phyloP scores from a whole-genome alignment of 1,140 invertebrate species.

The Globodera rostochiensis region DNA sequence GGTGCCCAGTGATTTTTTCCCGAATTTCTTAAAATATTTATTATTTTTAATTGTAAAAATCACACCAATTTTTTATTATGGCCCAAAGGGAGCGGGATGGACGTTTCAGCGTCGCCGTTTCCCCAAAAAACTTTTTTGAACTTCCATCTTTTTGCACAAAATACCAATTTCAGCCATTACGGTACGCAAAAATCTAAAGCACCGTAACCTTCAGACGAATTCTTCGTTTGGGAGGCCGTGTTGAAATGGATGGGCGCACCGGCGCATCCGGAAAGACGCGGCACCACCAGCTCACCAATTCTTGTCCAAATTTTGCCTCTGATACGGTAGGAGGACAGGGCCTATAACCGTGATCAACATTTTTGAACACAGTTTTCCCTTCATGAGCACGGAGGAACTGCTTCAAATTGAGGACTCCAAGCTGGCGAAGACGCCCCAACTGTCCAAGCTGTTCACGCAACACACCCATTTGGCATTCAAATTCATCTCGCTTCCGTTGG shows the following conservation, averaged over 20 bases:
- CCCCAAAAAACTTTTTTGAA: conserved; percentile 28
- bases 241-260: conserved; percentile 53
- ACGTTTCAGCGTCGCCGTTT: too few species aligned
- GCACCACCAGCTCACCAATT: conserved; percentile 59
- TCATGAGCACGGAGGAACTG: conserved; percentile 68
- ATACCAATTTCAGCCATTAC: neutral
- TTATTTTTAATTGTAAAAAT: conserved; percentile 21
- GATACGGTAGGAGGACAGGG: conserved; percentile 38
- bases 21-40: conserved; percentile 22
- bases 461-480: conserved; percentile 67
- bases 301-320: conserved; percentile 54
- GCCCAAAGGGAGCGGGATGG: too few species aligned
- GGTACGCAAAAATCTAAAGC: conserved; percentile 34
- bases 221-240: conserved; percentile 54
- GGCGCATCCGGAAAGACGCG: conserved; percentile 58
- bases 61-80: too few species aligned
- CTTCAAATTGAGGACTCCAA: conserved; percentile 63
- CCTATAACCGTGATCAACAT: neutral
- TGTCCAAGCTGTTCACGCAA: conserved; percentile 63
- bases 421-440: conserved; percentile 59
- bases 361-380: conserved; percentile 65
- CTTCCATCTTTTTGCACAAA: conserved; percentile 30
- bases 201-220: conserved; percentile 61
- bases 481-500: conserved; percentile 67
- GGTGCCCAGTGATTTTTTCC: conserved; percentile 51